phyloP scores from a whole-genome alignment of 1,140 invertebrate genomes.

The Pseudomyrmex sp. region DNA sequence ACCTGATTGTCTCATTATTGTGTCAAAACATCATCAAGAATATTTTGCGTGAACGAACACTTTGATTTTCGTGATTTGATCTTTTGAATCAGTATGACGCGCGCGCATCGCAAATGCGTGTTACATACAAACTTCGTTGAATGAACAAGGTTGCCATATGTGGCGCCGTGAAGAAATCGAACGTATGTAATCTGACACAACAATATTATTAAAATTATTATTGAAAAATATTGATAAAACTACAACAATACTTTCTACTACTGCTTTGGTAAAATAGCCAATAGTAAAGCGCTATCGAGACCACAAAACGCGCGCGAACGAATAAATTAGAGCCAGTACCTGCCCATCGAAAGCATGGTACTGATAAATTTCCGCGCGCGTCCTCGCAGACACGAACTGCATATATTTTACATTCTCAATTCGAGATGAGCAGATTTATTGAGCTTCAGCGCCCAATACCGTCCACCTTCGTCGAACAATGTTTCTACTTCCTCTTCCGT shows the following conservation, averaged over 20 bases:
- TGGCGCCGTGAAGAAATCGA: not conserved
- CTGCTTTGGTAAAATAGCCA: conserved; percentile 52
- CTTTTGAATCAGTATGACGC: not conserved
- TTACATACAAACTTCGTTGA: not conserved
- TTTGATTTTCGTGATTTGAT: not conserved
- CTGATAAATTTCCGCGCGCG: conserved; percentile 76
- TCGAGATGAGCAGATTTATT: conserved; percentile 80
- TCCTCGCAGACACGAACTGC: conserved; percentile 76
- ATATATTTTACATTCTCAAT: conserved; percentile 82
- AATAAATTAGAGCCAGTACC: conserved; percentile 77
- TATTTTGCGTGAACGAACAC: not conserved
- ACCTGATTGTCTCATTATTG: not conserved
- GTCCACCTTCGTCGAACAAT: conserved; percentile 58
- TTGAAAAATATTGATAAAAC: conserved; percentile 56
- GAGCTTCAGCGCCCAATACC: conserved; percentile 67
- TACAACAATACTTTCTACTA: conserved; percentile 1
- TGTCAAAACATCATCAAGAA: not conserved
- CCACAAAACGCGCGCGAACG: conserved; percentile 63
- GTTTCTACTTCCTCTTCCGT: conserved; percentile 63
- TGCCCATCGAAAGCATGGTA: conserved; percentile 76
- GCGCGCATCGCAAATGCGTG: not conserved
- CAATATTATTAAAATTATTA: conserved; percentile 59
- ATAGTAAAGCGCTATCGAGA: conserved; percentile 66
- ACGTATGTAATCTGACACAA: conserved; percentile 9
- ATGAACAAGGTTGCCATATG: not conserved